A percentile compares a stretch with the other conserved stretches of the same genome.
Evolutionary conservation across 1,140 invertebrate species (phyloP).

Genomic region (Piezodorus guildinii): DNA sequence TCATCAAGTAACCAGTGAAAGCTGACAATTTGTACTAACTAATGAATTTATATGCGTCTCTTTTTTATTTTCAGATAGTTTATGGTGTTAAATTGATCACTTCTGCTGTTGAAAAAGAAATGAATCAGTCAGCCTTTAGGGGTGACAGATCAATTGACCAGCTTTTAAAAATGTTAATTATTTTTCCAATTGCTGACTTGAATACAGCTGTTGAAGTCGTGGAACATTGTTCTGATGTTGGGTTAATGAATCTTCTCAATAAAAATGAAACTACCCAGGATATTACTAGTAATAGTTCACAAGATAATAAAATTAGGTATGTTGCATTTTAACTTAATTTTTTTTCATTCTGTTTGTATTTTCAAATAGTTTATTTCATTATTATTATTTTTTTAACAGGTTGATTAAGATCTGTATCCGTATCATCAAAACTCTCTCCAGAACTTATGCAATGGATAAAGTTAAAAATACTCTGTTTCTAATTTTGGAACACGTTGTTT

Average conservation of each 20-base stretch:
- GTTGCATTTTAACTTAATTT: too few relatives aligned
- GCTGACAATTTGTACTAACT: constrained; percentile 28
- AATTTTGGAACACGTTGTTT: constrained; percentile 47
- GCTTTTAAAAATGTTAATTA: constrained; percentile 6
- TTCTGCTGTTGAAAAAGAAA: constrained; percentile 9
- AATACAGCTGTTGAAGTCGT: constrained; percentile 13
- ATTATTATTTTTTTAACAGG: constrained; percentile 33
- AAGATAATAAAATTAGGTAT: too few relatives aligned
- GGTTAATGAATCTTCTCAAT: background rate
- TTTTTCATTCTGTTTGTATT: too few relatives aligned
- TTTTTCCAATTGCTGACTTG: constrained; percentile 21
- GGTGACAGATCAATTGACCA: background rate
- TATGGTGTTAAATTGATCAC: constrained; percentile 23
- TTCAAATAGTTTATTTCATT: background rate
- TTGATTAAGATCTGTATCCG: constrained; percentile 50
- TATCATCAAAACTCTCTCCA: constrained; percentile 10
- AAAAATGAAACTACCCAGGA: constrained; percentile 1
- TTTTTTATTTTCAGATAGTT: constrained; percentile 20
- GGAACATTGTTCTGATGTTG: too few relatives aligned
- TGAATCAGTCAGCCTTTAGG: background rate
- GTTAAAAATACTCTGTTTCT: constrained; percentile 35
- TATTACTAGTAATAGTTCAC: background rate
- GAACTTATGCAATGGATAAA: constrained; percentile 5
- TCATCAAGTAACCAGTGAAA: constrained; percentile 25
- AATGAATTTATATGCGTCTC: background rate